Conservation (phyloP, 2,888 invertebrate genomes). For the Poecilobothrus nobilitatus region DNA sequence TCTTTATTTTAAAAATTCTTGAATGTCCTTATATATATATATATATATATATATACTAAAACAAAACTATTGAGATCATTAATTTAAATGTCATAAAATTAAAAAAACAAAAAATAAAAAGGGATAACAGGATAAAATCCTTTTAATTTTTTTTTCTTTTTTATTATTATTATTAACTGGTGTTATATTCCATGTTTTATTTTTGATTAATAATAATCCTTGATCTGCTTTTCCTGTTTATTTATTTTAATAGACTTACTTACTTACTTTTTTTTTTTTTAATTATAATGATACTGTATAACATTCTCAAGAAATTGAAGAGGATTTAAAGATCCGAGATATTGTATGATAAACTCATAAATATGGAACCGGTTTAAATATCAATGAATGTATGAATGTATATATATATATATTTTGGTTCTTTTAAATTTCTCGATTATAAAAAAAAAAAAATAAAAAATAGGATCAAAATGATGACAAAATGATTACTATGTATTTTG, state of each 20-base stretch:
- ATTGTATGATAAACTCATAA: not conserved
- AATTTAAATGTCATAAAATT: constrained; percentile 8
- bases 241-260: not conserved
- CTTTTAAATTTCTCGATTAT: not conserved
- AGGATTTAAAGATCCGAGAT: not conserved
- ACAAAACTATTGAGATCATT: not conserved
- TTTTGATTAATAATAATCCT: not conserved
- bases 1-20: not conserved
- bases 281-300: too few relatives aligned
- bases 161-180: not conserved
- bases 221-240: not conserved
- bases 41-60: not conserved
- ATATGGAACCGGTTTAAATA: not conserved
- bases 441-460: not conserved
- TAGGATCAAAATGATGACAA: not conserved
- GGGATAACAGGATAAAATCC: not conserved
- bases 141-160: not conserved
- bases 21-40: too few relatives aligned
- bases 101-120: not conserved
- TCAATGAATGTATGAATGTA: not conserved
- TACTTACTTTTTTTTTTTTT: not conserved
- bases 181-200: not conserved
- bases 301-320: not conserved
- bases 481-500: not conserved
- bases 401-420: not conserved